Base-by-base conservation (phyloP, 1,140 invertebrate genomes). In the Hycleus cichorii region DNA sequence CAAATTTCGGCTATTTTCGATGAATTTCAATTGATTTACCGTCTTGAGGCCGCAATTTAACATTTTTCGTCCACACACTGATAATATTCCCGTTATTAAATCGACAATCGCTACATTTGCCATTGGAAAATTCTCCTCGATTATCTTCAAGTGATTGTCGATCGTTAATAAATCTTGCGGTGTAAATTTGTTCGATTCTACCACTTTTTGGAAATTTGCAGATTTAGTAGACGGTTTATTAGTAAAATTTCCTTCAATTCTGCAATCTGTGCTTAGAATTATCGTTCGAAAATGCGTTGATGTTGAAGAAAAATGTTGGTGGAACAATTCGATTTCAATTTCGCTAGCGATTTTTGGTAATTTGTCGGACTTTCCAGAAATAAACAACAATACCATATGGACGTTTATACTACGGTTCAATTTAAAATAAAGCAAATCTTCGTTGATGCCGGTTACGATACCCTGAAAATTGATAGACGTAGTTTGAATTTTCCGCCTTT, bases 11-110 rank as follows among this genome's bases (percentile, higher is more conserved):
- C 42, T 18, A n/a, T 10, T 9, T 43, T 44, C 38, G 12, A 57
- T 9, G 24, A 24, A 57, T 57, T 26, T 18, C 11, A 57, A 4
- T 39, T 49, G 18, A 39, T 49, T 49, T 49, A 47, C 24, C 26
- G 48, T n/a, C 4, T 45, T 11, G 3, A 57, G 18, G 5, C 25
- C 24, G 11, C 8, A 52, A 42, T 12, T 42, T 52, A 7, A 32
- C 7, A 4, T 4, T 52, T 11, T 51, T n/a, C 6, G 18, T 11
- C 6, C n/a, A 12, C 25, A 4, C 4, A 9, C 25, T 3, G 27
- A 51, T 51, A 10, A 18, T 39, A 12, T 40, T 2, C 43, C 43
- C 4, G 9, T 3, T 42, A 24, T 51, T 39, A 44, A 53, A 44
- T 26, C 32, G 2, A 7, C 32, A 5, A 7, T 3, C 4, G 32